Evolutionary conservation across 2,888 invertebrate genomes (phyloP).

Genomic region (Leptopilina myrica): DNA sequence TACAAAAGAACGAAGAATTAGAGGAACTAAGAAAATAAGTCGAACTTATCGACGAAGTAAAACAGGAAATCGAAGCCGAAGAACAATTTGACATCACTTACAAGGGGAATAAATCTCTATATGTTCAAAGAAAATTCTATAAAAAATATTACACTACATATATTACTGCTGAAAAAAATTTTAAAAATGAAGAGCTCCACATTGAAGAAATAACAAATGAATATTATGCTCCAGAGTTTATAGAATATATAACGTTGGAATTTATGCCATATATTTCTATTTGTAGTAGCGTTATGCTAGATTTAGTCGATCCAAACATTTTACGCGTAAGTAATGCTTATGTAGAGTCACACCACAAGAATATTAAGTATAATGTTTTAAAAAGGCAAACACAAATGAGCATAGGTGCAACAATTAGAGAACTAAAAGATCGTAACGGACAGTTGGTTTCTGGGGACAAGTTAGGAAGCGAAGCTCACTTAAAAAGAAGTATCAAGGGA

Average conservation of each 20-base stretch:
- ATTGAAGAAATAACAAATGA: conserved; percentile 18
- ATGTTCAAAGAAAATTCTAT: conserved; percentile 48
- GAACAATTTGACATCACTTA: not conserved
- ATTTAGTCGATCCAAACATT: conserved; percentile 47
- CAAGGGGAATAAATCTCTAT: conserved; percentile 38
- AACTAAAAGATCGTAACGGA: not conserved
- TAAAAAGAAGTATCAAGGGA: not conserved
- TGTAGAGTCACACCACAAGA: conserved; percentile 45
- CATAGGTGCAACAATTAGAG: not conserved
- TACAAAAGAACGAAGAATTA: conserved; percentile 1
- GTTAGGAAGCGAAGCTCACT: not conserved
- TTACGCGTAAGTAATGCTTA: conserved; percentile 54
- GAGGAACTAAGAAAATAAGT: conserved; percentile 40
- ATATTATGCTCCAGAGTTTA: conserved; percentile 50
- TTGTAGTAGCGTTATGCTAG: conserved; percentile 50
- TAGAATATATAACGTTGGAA: conserved; percentile 46
- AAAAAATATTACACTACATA: conserved; percentile 18
- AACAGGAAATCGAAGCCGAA: conserved; percentile 4
- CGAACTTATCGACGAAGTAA: conserved; percentile 23
- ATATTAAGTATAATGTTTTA: conserved; percentile 17
- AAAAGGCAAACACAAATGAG: not conserved
- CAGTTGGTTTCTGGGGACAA: not conserved
- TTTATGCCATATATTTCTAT: conserved; percentile 53
- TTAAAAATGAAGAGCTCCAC: not conserved
- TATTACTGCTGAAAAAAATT: not conserved